Evolutionary conservation across 2,888 invertebrate species (phyloP).

Genomic region (Lamellibrachia satsuma): DNA sequence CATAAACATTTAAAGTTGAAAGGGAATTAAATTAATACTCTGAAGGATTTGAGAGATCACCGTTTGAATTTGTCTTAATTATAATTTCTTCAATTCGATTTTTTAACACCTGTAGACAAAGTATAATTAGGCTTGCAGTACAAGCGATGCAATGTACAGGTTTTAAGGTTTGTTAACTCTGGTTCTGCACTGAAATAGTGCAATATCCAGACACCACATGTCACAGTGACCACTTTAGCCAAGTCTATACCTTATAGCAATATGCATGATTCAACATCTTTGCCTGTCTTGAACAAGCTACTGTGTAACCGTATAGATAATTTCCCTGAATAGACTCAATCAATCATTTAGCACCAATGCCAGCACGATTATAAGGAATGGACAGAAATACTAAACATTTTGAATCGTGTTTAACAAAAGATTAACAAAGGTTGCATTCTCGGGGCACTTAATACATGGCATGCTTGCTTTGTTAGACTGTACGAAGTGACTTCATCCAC

Average conservation of each 20-base stretch:
- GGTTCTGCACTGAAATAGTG: neutral
- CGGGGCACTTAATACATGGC: neutral
- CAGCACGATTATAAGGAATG: neutral
- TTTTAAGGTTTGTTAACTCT: neutral
- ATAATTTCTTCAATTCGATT: neutral
- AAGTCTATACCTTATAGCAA: neutral
- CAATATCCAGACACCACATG: neutral
- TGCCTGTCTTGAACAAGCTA: neutral
- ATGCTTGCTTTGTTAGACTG: neutral
- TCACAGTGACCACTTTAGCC: neutral
- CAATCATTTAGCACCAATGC: neutral
- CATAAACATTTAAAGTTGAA: neutral
- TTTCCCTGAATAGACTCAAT: slow-evolving; percentile 1
- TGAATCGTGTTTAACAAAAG: slow-evolving; percentile 14
- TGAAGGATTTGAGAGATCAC: neutral
- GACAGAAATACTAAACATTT: slow-evolving; percentile 17
- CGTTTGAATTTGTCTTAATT: neutral
- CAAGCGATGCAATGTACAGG: neutral
- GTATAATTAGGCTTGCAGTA: neutral
- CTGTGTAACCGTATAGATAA: neutral
- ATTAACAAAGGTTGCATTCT: neutral
- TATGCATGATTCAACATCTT: neutral
- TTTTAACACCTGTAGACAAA: neutral
- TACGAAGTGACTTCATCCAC: neutral
- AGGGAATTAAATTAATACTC: neutral